Conservation (phyloP, 2,113 vertebrate species). For the Onychorhynchus coronatus region DNA sequence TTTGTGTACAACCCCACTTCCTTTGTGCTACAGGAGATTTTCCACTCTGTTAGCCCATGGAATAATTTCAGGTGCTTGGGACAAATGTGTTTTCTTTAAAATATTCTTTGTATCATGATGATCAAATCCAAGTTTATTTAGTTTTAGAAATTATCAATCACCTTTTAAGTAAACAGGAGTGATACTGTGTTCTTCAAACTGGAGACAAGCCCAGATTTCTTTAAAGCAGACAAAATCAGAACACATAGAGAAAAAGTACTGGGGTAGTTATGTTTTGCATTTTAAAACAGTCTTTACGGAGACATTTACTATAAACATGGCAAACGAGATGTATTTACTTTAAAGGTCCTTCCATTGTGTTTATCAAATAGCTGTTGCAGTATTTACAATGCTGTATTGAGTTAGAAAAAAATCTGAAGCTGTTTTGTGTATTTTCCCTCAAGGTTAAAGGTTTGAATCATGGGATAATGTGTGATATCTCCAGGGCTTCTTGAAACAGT, state of each 20-base stretch:
- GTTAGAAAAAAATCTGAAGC: conserved; percentile 49
- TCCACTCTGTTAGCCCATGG: background rate
- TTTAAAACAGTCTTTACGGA: conserved; percentile 25
- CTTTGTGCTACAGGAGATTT: background rate
- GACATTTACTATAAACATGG: conserved; percentile 28
- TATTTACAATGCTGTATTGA: conserved; percentile 38
- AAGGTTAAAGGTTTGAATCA: conserved; percentile 72
- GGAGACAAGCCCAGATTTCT: background rate
- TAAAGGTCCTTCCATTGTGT: conserved; percentile 32
- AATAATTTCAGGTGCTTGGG: background rate
- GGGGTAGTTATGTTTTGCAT: conserved; percentile 4
- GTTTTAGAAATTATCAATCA: background rate
- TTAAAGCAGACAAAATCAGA: background rate
- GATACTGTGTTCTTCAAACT: background rate
- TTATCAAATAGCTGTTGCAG: conserved; percentile 48
- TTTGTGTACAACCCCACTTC: background rate
- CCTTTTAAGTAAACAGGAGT: background rate
- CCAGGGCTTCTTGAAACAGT: conserved; percentile 66
- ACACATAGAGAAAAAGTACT: background rate
- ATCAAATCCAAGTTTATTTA: background rate
- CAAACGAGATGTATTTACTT: background rate
- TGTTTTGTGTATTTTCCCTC: conserved; percentile 61
- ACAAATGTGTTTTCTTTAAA: background rate
- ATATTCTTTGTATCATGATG: background rate
- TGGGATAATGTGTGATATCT: conserved; percentile 62